Conservation (phyloP, 2,797 vertebrate genomes). For the Eulemur albifrons region DNA sequence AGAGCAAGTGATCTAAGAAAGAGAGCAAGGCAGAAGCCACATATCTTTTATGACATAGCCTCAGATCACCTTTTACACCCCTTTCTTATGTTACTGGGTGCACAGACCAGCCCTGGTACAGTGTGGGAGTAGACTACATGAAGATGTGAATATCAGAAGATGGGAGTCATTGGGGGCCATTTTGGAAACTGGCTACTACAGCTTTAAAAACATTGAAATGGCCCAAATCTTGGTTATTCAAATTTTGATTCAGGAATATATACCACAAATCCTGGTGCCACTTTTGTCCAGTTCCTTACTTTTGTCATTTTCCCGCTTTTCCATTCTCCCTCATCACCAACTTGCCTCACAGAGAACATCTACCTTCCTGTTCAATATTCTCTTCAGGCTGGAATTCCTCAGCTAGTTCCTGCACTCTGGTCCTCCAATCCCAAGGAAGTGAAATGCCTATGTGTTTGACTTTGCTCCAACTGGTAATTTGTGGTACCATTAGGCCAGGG, state of each 20-base stretch:
- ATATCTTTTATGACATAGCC: neutral
- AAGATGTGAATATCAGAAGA: neutral
- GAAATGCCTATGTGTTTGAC: slow-evolving; percentile 33
- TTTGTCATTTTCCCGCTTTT: neutral
- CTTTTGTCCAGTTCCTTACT: neutral
- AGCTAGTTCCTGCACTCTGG: neutral
- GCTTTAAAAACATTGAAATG: neutral
- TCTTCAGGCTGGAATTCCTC: slow-evolving; percentile 8
- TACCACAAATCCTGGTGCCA: neutral
- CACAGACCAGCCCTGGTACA: neutral
- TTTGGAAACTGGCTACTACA: neutral
- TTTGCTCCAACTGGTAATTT: slow-evolving; percentile 49
- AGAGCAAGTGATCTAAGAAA: neutral
- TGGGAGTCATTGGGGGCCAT: neutral
- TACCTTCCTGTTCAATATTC: slow-evolving; percentile 40
- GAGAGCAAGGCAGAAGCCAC: neutral
- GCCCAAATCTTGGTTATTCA: neutral
- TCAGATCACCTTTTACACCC: neutral
- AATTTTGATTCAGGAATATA: neutral
- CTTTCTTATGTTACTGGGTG: neutral
- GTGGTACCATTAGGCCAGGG: slow-evolving; percentile 20
- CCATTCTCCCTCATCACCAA: neutral
- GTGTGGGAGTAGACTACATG: neutral
- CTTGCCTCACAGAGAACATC: neutral
- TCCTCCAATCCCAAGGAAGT: neutral